These are phyloP conservation scores for Kuschelorhynchus macadamiae DNA, from an alignment of 2,888 invertebrate species.

Conservation along the genomic window DNA sequence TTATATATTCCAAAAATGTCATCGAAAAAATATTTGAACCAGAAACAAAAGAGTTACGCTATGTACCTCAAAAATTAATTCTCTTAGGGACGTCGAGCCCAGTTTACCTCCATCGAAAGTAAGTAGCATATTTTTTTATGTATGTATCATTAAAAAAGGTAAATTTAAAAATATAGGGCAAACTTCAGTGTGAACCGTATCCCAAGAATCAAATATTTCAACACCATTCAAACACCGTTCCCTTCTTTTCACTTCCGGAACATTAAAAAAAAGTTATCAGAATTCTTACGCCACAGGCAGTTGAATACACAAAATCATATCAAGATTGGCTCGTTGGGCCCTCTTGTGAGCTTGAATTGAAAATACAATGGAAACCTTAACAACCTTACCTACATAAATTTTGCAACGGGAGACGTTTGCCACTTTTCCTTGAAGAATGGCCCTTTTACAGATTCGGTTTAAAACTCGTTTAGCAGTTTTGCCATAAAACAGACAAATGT, in stretches of 20 bases:
- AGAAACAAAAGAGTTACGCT: no score
- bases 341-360: slow-evolving; percentile 41
- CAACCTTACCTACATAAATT: slow-evolving; percentile 48
- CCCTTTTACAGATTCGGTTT: no score
- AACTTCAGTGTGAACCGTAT: neutral
- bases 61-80: no score
- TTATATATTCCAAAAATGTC: no score
- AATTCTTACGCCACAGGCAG: slow-evolving; percentile 43
- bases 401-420: slow-evolving; percentile 31
- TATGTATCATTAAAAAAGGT: no score
- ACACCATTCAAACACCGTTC: slow-evolving; percentile 11
- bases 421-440: slow-evolving; percentile 37
- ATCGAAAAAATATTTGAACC: no score
- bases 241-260: slow-evolving; percentile 22
- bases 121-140: no score
- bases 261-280: slow-evolving; percentile 42
- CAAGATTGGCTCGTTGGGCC: slow-evolving; percentile 38
- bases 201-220: slow-evolving; percentile 23
- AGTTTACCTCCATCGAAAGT: no score
- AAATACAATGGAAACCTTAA: slow-evolving; percentile 44
- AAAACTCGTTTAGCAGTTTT: no score
- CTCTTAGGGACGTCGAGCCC: no score
- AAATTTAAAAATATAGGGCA: no score
- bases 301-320: slow-evolving; percentile 49
- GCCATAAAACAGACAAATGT: no score